Conservation (phyloP, 2,113 vertebrate species). For the Lipotes vexillifer region DNA sequence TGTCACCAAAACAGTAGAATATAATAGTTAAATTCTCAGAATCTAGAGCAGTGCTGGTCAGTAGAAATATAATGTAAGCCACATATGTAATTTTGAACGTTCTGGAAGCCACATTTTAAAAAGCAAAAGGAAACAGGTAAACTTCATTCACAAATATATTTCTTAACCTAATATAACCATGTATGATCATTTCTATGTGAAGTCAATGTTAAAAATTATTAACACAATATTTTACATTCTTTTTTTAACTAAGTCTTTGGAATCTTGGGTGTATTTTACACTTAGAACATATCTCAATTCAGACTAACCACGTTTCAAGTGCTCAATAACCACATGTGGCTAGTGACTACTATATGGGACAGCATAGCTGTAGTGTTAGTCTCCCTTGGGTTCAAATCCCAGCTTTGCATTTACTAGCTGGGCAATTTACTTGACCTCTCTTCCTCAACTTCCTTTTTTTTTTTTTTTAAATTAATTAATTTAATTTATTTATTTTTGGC, state of each 20-base stretch:
- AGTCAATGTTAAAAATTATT: slow-evolving; percentile 6
- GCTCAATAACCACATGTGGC: neutral
- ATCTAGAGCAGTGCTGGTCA: neutral
- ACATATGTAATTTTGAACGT: neutral
- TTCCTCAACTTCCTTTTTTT: neutral
- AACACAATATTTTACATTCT: neutral
- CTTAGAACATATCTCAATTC: neutral
- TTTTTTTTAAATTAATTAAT: no score
- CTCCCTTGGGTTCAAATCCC: neutral
- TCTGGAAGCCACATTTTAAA: neutral
- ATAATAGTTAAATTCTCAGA: neutral
- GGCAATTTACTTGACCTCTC: neutral
- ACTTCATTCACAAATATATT: neutral
- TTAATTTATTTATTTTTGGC: no score
- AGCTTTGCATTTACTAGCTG: neutral
- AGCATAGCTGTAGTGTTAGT: neutral
- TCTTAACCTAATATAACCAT: neutral
- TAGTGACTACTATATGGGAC: neutral
- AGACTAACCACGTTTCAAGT: neutral
- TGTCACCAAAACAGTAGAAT: neutral
- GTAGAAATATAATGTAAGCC: neutral
- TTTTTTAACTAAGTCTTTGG: neutral
- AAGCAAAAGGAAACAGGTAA: neutral
- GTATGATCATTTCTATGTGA: neutral
- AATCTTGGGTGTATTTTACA: neutral